These are phyloP conservation scores for Frankliniella intonsa DNA, from an alignment of 2,888 invertebrate species.

Conservation along the genomic window DNA sequence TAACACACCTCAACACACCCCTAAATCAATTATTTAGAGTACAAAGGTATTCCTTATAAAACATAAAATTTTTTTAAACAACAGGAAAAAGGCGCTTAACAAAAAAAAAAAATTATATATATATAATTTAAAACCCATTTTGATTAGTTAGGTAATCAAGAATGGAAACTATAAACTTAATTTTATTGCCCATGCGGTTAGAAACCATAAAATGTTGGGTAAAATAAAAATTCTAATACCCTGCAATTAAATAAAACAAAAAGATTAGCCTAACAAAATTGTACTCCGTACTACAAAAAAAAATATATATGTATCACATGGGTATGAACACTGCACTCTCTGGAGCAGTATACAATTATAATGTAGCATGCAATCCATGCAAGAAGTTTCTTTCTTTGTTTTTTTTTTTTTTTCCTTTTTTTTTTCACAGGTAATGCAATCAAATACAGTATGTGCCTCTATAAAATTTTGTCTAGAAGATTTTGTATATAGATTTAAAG, in stretches of 20 bases:
- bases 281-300: not conserved
- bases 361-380: too few relatives aligned
- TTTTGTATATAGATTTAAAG: too few relatives aligned
- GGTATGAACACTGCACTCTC: not conserved
- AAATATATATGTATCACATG: not conserved
- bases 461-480: too few relatives aligned
- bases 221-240: constrained; percentile 1
- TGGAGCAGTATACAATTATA: too few relatives aligned
- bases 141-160: not conserved
- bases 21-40: too few relatives aligned
- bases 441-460: not conserved
- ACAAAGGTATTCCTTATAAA: too few relatives aligned
- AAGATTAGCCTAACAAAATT: not conserved
- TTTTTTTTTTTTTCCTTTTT: not conserved
- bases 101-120: not conserved
- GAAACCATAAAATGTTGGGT: not conserved
- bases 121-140: not conserved
- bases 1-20: too few relatives aligned
- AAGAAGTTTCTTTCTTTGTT: too few relatives aligned
- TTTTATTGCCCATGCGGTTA: not conserved
- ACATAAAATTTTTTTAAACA: too few relatives aligned
- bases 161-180: not conserved
- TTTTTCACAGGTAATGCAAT: not conserved
- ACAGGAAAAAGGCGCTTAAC: too few relatives aligned
- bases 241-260: not conserved